These are phyloP conservation scores for Oceanites oceanicus DNA, from an alignment of 2,113 vertebrate species.

Conservation along the genomic window DNA sequence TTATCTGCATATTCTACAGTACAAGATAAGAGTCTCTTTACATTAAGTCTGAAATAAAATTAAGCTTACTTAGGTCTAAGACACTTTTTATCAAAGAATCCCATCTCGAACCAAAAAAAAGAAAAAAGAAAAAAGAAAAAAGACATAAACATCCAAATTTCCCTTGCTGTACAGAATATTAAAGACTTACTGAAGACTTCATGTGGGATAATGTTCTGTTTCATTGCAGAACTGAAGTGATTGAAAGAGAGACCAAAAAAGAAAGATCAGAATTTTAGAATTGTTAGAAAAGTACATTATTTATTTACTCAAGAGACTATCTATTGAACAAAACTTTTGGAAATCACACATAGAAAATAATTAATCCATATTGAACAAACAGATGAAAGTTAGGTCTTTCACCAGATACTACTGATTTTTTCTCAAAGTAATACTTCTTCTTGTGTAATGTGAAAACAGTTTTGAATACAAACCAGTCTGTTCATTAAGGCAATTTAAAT, in stretches of 20 bases:
- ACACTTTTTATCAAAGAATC: not conserved
- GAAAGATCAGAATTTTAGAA: not conserved
- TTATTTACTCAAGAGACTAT: not conserved
- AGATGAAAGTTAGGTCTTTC: not conserved
- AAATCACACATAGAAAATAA: not conserved
- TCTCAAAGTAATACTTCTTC: not conserved
- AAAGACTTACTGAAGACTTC: not conserved
- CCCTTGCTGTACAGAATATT: not conserved
- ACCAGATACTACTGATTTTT: not conserved
- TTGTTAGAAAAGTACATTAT: not conserved
- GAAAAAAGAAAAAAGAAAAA: not conserved
- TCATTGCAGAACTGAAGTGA: not conserved
- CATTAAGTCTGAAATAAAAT: not conserved
- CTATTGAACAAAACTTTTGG: not conserved
- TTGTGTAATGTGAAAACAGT: not conserved
- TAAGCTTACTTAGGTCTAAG: not conserved
- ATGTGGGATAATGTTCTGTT: not conserved
- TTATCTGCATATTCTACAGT: not conserved
- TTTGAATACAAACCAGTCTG: not conserved
- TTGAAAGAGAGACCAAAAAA: not conserved
- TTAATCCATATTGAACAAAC: not conserved
- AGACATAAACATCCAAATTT: not conserved
- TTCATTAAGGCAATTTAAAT: conserved; percentile 18
- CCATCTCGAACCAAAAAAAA: not conserved
- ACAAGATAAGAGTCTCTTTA: not conserved